Conservation (phyloP, 2,797 vertebrate genomes). For the Peromyscus aztecus region DNA sequence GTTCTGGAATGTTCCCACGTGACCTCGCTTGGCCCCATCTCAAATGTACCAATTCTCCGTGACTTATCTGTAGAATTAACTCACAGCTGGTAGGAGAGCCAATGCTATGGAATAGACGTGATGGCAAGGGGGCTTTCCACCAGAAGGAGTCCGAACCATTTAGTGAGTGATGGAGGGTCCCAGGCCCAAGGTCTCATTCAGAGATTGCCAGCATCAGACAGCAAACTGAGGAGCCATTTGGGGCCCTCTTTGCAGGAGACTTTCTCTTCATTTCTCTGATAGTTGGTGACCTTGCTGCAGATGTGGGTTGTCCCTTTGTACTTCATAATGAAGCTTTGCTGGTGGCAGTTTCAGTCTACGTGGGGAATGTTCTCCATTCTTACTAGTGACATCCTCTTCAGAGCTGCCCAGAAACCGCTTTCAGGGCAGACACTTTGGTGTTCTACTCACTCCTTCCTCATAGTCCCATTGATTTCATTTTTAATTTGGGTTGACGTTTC, state of each 20-base stretch:
- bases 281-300: constrained; percentile 90
- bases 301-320: constrained; percentile 90
- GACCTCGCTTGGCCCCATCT: background rate
- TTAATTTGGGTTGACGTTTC: background rate
- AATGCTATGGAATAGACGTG: rapidly evolving
- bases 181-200: background rate
- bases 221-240: background rate
- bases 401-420: constrained; percentile 88
- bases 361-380: constrained; percentile 89
- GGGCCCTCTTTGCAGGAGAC: background rate
- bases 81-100: background rate
- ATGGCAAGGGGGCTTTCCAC: background rate
- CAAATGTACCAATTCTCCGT: background rate
- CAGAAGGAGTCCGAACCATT: background rate
- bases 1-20: background rate
- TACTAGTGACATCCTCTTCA: constrained; percentile 90
- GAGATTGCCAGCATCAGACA: too few species aligned
- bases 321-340: constrained; percentile 90
- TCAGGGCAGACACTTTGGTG: constrained; percentile 86
- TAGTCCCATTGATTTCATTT: background rate
- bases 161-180: background rate
- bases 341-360: constrained; percentile 89
- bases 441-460: background rate
- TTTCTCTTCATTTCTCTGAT: constrained; percentile 67
- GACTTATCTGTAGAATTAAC: background rate